Conservation (phyloP, 2,113 vertebrate species). For the Hucho hucho region DNA sequence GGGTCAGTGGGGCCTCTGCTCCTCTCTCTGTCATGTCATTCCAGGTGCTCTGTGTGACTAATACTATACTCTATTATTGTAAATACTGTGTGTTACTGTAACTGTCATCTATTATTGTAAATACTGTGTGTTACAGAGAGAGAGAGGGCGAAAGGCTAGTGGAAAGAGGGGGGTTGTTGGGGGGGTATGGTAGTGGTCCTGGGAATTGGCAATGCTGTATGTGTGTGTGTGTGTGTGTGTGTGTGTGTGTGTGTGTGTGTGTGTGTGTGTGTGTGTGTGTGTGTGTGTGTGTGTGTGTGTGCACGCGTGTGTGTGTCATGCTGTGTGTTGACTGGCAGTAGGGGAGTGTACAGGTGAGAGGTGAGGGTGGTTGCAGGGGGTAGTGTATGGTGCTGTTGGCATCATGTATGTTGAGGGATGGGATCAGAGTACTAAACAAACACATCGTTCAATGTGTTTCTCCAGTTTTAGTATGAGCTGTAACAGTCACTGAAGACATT, state of each 20-base stretch:
- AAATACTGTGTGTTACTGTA: too few relatives aligned
- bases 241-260: not conserved
- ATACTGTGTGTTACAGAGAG: too few relatives aligned
- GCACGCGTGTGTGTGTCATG: conserved; percentile 7
- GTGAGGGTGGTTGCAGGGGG: not conserved
- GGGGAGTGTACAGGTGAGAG: conserved; percentile 16
- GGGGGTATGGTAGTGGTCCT: too few relatives aligned
- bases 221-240: not conserved
- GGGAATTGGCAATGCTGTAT: not conserved
- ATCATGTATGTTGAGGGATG: not conserved
- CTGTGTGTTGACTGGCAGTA: conserved; percentile 35
- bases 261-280: not conserved
- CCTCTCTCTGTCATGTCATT: too few relatives aligned
- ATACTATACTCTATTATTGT: too few relatives aligned
- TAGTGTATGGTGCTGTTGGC: not conserved
- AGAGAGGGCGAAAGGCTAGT: too few relatives aligned
- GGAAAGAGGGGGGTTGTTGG: too few relatives aligned
- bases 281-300: not conserved
- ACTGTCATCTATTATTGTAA: too few relatives aligned
- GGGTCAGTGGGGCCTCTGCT: not conserved
- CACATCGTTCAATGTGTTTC: not conserved
- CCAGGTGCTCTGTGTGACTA: too few relatives aligned
- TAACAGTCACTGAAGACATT: not conserved
- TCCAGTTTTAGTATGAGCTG: not conserved
- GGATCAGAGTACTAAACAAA: not conserved